Conservation (phyloP, 2,797 vertebrate genomes). For the Ispidina lecontei region DNA sequence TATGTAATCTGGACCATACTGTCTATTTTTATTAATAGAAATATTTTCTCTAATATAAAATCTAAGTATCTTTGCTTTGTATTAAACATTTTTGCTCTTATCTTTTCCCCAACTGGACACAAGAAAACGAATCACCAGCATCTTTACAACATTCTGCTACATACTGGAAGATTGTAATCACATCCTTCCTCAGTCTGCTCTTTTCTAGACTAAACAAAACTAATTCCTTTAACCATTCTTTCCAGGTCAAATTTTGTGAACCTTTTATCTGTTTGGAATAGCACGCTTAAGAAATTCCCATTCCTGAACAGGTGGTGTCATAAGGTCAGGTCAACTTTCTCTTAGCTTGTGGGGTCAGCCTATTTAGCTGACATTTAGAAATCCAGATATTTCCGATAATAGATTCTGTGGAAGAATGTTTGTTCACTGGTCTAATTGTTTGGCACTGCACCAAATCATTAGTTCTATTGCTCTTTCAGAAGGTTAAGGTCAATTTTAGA, state of each 20-base stretch:
- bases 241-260: slow-evolving; percentile 59
- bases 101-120: background rate
- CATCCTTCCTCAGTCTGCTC: slow-evolving; percentile 24
- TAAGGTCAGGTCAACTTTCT: slow-evolving; percentile 30
- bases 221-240: slow-evolving; percentile 56
- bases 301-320: slow-evolving; percentile 54
- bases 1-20: background rate
- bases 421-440: slow-evolving; percentile 14
- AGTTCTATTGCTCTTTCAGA: slow-evolving; percentile 11
- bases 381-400: slow-evolving; percentile 22
- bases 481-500: background rate
- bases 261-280: slow-evolving; percentile 30
- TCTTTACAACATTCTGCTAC: slow-evolving; percentile 24
- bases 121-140: background rate
- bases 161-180: slow-evolving; percentile 47
- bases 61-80: background rate
- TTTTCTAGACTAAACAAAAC: slow-evolving; percentile 66
- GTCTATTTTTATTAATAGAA: background rate
- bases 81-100: background rate
- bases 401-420: slow-evolving; percentile 16
- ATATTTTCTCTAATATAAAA: background rate
- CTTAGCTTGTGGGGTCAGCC: background rate
- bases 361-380: slow-evolving; percentile 32
- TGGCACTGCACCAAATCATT: slow-evolving; percentile 1
- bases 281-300: background rate